These are phyloP conservation scores for Hydrocynus forskahlii DNA, from an alignment of 2,797 vertebrate genomes.

Conservation along the genomic window DNA sequence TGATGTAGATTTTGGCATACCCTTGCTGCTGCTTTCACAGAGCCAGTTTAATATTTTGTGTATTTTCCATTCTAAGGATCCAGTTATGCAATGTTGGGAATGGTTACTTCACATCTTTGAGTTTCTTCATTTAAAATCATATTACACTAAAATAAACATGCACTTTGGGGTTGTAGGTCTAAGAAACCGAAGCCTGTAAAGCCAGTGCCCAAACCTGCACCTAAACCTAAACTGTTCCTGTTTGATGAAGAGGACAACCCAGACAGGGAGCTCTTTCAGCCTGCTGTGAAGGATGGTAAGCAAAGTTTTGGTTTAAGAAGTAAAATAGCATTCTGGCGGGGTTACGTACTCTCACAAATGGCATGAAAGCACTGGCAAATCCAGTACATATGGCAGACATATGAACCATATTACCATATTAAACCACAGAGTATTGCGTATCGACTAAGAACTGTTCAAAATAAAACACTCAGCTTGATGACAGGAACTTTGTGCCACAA, in stretches of 20 bases:
- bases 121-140: neutral
- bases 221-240: conserved; percentile 69
- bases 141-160: neutral
- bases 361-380: neutral
- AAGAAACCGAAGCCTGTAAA: conserved; percentile 60
- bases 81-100: neutral
- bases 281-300: conserved; percentile 70
- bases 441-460: neutral
- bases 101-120: no score
- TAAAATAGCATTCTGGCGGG: neutral
- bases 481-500: neutral
- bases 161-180: conserved; percentile 24
- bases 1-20: neutral
- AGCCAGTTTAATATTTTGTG: neutral
- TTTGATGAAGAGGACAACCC: conserved; percentile 78
- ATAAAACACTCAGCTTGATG: neutral
- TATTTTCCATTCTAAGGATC: neutral
- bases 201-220: conserved; percentile 20
- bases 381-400: neutral
- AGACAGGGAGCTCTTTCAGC: conserved; percentile 74
- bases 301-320: conserved; percentile 17
- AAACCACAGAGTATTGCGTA: neutral
- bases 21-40: neutral
- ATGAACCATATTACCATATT: neutral
- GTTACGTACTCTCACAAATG: neutral